These are phyloP conservation scores for Cataglyphis rosenhaueri DNA, from an alignment of 2,888 invertebrate genomes.

Conservation along the genomic window DNA sequence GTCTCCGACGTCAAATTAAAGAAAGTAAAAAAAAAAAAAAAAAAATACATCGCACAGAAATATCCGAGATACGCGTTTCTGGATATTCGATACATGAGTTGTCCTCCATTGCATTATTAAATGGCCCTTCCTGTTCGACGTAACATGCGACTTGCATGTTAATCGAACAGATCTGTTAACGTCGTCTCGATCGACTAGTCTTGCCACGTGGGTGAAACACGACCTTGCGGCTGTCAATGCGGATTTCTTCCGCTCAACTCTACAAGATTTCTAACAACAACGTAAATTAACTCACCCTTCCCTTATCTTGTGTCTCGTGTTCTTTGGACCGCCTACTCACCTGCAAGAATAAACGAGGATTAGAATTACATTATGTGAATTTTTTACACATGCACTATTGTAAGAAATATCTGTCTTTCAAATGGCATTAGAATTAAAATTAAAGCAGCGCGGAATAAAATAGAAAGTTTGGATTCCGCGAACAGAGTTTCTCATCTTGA, in stretches of 20 bases:
- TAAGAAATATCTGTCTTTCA: neutral
- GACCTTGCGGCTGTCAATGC: constrained; percentile 25
- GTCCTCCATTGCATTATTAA: constrained; percentile 61
- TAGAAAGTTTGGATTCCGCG: neutral
- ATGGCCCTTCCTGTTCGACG: constrained; percentile 60
- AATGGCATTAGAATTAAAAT: neutral
- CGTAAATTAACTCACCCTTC: constrained; percentile 79
- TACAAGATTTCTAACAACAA: constrained; percentile 55
- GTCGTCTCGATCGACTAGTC: constrained; percentile 40
- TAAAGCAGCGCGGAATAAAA: neutral
- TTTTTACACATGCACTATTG: neutral
- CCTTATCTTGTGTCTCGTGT: constrained; percentile 75
- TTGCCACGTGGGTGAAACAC: constrained; percentile 59
- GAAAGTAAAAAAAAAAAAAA: neutral
- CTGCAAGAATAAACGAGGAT: constrained; percentile 74
- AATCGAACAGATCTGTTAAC: constrained; percentile 58
- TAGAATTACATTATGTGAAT: neutral
- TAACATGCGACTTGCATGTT: constrained; percentile 61
- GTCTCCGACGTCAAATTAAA: neutral
- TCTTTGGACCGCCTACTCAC: constrained; percentile 82
- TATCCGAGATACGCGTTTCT: constrained; percentile 31
- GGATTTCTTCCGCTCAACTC: neutral
- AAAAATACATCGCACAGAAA: constrained; percentile 23
- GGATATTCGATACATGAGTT: constrained; percentile 47
- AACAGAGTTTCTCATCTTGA: neutral